phyloP scores from a whole-genome alignment of 2,888 invertebrate species.

The Hipparchia semele region DNA sequence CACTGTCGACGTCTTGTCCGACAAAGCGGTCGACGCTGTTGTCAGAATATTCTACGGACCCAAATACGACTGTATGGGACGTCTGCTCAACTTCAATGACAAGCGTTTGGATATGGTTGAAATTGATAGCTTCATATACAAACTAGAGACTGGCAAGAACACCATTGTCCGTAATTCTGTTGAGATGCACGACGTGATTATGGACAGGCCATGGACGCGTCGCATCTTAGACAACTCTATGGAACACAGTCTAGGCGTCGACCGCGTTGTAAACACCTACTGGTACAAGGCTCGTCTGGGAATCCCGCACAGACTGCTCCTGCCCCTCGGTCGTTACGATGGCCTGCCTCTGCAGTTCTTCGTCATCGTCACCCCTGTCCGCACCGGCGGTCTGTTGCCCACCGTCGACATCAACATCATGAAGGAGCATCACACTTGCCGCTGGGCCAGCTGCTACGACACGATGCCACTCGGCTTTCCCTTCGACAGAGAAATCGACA shows the following conservation, averaged over 20 bases:
- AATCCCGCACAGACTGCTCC: conserved; percentile 87
- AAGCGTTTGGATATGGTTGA: conserved; percentile 74
- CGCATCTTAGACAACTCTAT: conserved; percentile 49
- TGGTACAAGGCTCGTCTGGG: conserved; percentile 81
- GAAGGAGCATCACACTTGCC: conserved; percentile 79
- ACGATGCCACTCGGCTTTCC: conserved; percentile 88
- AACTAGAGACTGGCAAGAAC: conserved; percentile 86
- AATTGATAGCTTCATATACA: conserved; percentile 81
- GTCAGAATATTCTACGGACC: conserved; percentile 88
- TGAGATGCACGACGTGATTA: conserved; percentile 85
- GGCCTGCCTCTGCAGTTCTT: conserved; percentile 86
- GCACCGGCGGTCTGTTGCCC: conserved; percentile 72
- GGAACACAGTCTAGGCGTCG: conserved; percentile 72
- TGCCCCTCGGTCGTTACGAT: conserved; percentile 86
- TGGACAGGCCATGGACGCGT: conserved; percentile 82
- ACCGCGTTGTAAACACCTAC: conserved; percentile 80
- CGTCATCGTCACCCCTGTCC: conserved; percentile 84
- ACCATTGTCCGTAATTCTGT: conserved; percentile 86
- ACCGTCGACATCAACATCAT: conserved; percentile 71
- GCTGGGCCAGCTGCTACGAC: conserved; percentile 83
- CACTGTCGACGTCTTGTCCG: conserved; percentile 81
- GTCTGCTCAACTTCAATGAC: conserved; percentile 76
- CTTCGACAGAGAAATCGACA: conserved; percentile 86
- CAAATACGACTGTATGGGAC: conserved; percentile 86
- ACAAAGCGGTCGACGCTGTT: conserved; percentile 82